phyloP scores from a whole-genome alignment of 1,140 invertebrate species.

The Heliothis subflexa region DNA sequence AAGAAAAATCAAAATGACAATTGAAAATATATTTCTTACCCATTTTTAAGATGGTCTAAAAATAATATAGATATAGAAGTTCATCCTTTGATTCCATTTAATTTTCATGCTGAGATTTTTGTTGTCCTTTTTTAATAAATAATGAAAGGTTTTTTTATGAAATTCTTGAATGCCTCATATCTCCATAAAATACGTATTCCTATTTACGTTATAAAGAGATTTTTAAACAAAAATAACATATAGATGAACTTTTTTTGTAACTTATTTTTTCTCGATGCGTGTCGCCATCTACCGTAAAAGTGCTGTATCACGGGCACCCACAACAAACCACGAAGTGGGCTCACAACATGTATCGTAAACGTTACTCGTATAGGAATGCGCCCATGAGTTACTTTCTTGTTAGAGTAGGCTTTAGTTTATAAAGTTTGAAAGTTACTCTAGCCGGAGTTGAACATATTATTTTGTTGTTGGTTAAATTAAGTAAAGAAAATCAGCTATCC shows the following conservation, averaged over 20 bases:
- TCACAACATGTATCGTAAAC: slow-evolving; percentile 26
- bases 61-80: too few species aligned
- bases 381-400: neutral
- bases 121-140: too few species aligned
- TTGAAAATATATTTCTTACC: too few species aligned
- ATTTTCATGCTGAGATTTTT: too few species aligned
- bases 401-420: neutral
- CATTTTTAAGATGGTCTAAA: too few species aligned
- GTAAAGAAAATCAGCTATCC: too few species aligned
- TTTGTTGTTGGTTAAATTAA: neutral
- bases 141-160: too few species aligned
- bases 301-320: slow-evolving; percentile 39
- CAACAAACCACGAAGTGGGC: slow-evolving; percentile 27
- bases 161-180: too few species aligned
- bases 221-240: neutral
- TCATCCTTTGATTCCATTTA: too few species aligned
- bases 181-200: too few species aligned
- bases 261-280: slow-evolving; percentile 34
- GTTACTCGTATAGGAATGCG: neutral
- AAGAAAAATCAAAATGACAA: too few species aligned
- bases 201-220: too few species aligned
- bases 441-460: neutral
- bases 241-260: neutral
- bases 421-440: neutral
- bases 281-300: slow-evolving; percentile 46